Conservation (phyloP, 2,113 vertebrate species). For the Coregonus clupeaformis region DNA sequence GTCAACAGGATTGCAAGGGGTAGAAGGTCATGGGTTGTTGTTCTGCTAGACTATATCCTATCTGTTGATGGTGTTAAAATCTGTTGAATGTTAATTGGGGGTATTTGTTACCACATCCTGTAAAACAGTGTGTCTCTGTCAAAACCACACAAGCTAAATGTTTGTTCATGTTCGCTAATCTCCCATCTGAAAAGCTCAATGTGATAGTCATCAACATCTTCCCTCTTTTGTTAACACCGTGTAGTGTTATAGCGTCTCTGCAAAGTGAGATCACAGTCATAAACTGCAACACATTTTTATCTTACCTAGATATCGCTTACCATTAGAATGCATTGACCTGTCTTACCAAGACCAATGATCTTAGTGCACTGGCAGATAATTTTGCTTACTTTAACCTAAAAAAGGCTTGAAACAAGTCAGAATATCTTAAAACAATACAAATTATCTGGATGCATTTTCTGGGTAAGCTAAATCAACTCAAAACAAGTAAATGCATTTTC, state of each 20-base stretch:
- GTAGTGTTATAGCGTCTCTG: neutral
- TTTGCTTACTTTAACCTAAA: too few relatives aligned
- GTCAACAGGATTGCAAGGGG: neutral
- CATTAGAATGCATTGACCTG: too few relatives aligned
- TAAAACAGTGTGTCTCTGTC: too few relatives aligned
- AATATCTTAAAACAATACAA: too few relatives aligned
- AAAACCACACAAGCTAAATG: neutral
- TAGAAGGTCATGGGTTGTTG: neutral
- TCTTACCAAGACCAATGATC: too few relatives aligned
- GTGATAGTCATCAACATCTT: neutral
- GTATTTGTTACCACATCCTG: neutral
- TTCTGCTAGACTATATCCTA: neutral
- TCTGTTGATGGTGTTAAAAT: neutral
- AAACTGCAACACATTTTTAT: too few relatives aligned
- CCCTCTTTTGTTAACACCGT: neutral
- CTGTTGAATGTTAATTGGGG: neutral
- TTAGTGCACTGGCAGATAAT: too few relatives aligned
- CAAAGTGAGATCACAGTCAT: neutral
- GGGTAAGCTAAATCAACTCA: too few relatives aligned
- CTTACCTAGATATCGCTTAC: too few relatives aligned
- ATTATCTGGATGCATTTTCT: too few relatives aligned
- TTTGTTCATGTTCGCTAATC: neutral
- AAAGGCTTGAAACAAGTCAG: too few relatives aligned
- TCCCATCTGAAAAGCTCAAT: neutral
- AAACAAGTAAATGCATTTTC: too few relatives aligned